Percentiles rank a stretch among this genome's conserved stretches.
Conservation (phyloP, 2,888 invertebrate species). For the Sphinx pinastri region DNA sequence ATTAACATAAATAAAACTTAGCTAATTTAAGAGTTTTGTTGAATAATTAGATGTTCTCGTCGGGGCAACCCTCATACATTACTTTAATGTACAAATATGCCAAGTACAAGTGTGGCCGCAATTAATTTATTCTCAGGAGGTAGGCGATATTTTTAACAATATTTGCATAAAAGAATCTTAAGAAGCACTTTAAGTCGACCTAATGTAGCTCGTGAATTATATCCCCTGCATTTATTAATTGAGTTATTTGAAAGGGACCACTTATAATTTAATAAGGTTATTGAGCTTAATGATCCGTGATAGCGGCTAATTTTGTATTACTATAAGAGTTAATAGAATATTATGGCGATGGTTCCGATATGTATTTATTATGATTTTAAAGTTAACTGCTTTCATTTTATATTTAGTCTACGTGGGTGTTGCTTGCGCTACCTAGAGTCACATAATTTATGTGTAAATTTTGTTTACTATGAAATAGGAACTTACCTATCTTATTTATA, state of each 20-base stretch:
- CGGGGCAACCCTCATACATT: slow-evolving; percentile 66
- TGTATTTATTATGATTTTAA: not conserved
- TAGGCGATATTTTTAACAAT: slow-evolving; percentile 62
- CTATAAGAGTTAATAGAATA: not conserved
- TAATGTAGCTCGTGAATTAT: slow-evolving; percentile 67
- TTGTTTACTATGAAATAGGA: too few relatives aligned
- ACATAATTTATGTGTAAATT: too few relatives aligned
- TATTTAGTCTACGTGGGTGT: too few relatives aligned
- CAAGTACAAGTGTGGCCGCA: slow-evolving; percentile 64
- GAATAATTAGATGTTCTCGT: slow-evolving; percentile 71
- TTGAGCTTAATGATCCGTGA: slow-evolving; percentile 22
- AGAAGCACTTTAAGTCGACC: slow-evolving; percentile 70
- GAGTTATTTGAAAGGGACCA: slow-evolving; percentile 57
- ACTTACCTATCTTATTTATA: too few relatives aligned
- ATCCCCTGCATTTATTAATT: slow-evolving; percentile 63
- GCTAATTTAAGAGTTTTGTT: slow-evolving; percentile 62
- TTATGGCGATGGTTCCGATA: not conserved
- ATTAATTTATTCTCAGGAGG: slow-evolving; percentile 68
- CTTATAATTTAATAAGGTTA: slow-evolving; percentile 26
- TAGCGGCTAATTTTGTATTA: slow-evolving; percentile 11
- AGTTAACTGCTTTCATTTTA: too few relatives aligned
- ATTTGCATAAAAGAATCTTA: slow-evolving; percentile 78
- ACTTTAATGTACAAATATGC: slow-evolving; percentile 64
- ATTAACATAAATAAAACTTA: slow-evolving; percentile 26
- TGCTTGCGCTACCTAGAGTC: too few relatives aligned